Conservation (phyloP, 37 sponge, comb jelly and placozoan genomes). For the Amphimedon queenslandica region DNA sequence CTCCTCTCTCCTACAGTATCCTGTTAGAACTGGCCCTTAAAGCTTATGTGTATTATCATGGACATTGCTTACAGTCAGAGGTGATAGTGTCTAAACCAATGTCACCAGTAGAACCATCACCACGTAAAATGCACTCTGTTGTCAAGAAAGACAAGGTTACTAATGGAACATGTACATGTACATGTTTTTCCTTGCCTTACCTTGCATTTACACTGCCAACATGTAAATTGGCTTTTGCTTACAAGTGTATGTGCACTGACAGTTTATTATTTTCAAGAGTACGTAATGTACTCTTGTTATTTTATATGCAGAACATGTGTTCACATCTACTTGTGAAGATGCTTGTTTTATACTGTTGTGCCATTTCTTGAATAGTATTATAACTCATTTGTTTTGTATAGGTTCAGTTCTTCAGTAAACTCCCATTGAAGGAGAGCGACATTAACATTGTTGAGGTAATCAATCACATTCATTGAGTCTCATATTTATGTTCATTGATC, state of each 20-base stretch:
- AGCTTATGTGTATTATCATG: conserved; percentile 59
- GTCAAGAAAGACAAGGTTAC: conserved; percentile 8
- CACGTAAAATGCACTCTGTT: not conserved
- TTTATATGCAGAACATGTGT: no score
- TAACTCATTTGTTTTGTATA: not conserved
- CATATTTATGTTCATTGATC: no score
- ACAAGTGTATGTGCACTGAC: no score
- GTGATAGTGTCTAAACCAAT: no score
- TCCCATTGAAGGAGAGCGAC: conserved; percentile 26
- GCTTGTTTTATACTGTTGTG: no score
- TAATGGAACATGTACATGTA: not conserved
- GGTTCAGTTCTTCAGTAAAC: not conserved
- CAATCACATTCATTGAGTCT: not conserved
- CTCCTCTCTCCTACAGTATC: conserved; percentile 35
- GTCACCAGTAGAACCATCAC: not conserved
- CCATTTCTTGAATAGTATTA: no score
- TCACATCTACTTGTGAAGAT: no score
- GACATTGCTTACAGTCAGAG: conserved; percentile 8
- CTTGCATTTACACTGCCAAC: no score
- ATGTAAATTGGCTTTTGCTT: no score
- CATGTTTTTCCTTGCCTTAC: no score
- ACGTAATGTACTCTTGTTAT: no score
- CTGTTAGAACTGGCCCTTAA: conserved; percentile 40
- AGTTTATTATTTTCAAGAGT: no score
- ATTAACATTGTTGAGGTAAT: conserved; percentile 55